Percentiles rank a stretch among this genome's conserved stretches.
Conservation (phyloP, 2,888 invertebrate genomes). For the Pseudococcus jackbeardsleyi region DNA sequence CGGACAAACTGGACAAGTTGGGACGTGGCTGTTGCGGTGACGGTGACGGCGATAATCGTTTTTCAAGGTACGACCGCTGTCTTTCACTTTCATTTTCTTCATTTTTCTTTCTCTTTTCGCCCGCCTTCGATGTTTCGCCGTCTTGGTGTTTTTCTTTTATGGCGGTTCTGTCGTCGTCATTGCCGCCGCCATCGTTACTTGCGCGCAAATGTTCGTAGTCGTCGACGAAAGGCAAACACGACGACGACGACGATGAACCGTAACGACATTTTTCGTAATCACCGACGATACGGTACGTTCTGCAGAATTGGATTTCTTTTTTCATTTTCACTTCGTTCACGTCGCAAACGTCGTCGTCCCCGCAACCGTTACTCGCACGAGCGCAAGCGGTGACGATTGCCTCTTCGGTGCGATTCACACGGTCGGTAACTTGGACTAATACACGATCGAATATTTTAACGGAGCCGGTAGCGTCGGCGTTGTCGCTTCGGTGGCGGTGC, state of each 20-base stretch:
- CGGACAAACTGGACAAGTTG: no score
- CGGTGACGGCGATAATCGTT: no score
- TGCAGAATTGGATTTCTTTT: constrained; percentile 68
- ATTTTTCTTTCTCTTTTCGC: no score
- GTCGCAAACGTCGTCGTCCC: no score
- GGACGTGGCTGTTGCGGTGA: no score
- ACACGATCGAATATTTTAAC: not conserved
- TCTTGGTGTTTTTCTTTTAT: no score
- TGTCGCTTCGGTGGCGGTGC: not conserved
- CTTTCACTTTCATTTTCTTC: no score
- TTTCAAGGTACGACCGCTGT: no score
- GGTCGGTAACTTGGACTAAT: constrained; percentile 46
- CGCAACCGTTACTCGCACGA: not conserved
- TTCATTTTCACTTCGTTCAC: constrained; percentile 68
- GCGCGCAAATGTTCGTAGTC: not conserved
- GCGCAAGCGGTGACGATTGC: constrained; percentile 49
- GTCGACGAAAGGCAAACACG: not conserved
- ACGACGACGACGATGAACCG: not conserved
- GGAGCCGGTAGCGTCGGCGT: not conserved
- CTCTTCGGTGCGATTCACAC: constrained; percentile 59
- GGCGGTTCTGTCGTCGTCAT: no score
- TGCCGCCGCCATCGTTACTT: no score
- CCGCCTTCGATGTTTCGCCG: no score
- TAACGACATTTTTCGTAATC: constrained; percentile 67
- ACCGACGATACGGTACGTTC: constrained; percentile 68